Conservation (phyloP, 2,113 vertebrate species). For the Rynchops niger region DNA sequence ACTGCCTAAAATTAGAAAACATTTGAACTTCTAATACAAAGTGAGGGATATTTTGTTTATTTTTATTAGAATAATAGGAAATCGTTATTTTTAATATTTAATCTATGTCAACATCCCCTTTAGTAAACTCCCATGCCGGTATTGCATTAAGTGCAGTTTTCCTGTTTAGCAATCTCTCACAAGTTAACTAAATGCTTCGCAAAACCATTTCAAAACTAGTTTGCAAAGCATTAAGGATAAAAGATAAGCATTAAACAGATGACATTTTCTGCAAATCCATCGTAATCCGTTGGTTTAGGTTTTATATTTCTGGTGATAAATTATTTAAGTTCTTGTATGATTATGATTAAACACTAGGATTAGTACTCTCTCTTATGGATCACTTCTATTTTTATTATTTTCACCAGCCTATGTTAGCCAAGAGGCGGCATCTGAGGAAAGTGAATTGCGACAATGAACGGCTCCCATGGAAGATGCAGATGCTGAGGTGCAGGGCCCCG, state of each 20-base stretch:
- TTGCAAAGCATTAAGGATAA: slow-evolving; percentile 10
- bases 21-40: neutral
- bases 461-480: neutral
- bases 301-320: slow-evolving; percentile 3
- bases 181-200: slow-evolving; percentile 40
- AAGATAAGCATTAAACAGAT: slow-evolving; percentile 26
- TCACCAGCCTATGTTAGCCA: neutral
- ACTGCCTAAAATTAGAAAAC: slow-evolving; percentile 10
- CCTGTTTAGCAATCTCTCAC: slow-evolving; percentile 68
- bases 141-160: slow-evolving; percentile 52
- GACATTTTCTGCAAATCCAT: slow-evolving; percentile 10
- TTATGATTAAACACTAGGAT: neutral
- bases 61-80: slow-evolving; percentile 40
- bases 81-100: slow-evolving; percentile 44
- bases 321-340: neutral
- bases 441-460: neutral
- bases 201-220: slow-evolving; percentile 59
- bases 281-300: neutral
- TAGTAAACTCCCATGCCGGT: slow-evolving; percentile 26
- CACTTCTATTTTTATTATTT: neutral
- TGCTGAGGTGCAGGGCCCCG: neutral
- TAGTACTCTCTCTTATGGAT: neutral
- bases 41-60: neutral
- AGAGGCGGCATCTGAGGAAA: neutral
- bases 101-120: slow-evolving; percentile 46